Percentiles rank a stretch among this genome's conserved stretches.
Conservation (phyloP, 2,797 vertebrate genomes). For the Darevskia nairensis region DNA sequence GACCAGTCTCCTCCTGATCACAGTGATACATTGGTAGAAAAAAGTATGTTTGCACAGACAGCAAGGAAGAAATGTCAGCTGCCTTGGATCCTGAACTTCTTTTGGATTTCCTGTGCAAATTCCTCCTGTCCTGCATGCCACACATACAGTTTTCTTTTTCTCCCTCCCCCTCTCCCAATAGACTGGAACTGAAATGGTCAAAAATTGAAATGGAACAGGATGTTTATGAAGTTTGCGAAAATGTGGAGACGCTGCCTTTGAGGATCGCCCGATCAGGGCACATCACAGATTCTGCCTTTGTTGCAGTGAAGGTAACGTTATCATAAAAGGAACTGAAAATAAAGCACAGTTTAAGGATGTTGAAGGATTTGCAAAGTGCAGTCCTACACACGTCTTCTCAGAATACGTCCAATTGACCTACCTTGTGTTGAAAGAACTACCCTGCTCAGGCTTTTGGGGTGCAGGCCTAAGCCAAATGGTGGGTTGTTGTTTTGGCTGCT, state of each 20-base stretch:
- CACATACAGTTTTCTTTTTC: not conserved
- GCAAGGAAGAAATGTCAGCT: not conserved
- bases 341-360: not conserved
- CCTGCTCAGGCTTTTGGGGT: not conserved
- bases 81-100: not conserved
- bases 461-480: not conserved
- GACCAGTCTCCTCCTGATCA: not conserved
- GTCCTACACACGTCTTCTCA: not conserved
- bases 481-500: not conserved
- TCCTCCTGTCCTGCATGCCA: no score
- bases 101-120: not conserved
- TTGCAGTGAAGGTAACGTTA: constrained; percentile 86
- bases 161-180: constrained; percentile 62
- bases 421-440: not conserved
- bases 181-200: constrained; percentile 91
- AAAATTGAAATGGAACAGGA: constrained; percentile 83
- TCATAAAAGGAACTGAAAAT: constrained; percentile 20
- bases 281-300: constrained; percentile 85
- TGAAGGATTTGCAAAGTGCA: not conserved
- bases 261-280: constrained; percentile 87
- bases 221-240: constrained; percentile 85
- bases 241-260: constrained; percentile 77
- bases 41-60: constrained; percentile 57
- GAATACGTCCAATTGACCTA: not conserved
- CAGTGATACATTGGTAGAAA: constrained; percentile 44